Percentiles rank a stretch among this genome's conserved stretches.
Conservation (phyloP, 2,888 invertebrate species). For the Onchidella celtica region DNA sequence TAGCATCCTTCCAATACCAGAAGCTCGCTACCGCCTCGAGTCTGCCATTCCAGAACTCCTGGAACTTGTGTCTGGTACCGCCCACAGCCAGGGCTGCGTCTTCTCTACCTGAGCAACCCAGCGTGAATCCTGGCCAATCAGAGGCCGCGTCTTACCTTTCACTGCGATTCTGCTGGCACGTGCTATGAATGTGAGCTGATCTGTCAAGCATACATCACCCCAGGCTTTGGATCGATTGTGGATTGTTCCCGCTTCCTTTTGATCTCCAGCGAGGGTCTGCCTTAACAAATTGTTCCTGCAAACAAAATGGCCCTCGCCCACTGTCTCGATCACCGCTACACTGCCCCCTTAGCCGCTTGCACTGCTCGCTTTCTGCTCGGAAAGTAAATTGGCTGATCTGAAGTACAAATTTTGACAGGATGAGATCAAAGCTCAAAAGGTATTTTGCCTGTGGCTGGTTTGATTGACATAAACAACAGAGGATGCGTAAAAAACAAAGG, state of each 20-base stretch:
- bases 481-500: not conserved
- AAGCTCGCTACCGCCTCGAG: constrained; percentile 38
- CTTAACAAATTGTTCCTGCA: constrained; percentile 1
- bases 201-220: constrained; percentile 6
- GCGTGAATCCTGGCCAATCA: constrained; percentile 19
- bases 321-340: constrained; percentile 1
- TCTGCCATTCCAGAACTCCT: constrained; percentile 43
- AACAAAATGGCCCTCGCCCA: constrained; percentile 14
- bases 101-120: not conserved
- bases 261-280: constrained; percentile 22
- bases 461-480: constrained; percentile 33
- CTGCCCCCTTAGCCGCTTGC: constrained; percentile 11
- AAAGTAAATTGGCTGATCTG: constrained; percentile 43
- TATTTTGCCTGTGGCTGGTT: constrained; percentile 21
- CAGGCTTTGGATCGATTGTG: constrained; percentile 31
- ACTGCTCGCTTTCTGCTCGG: not conserved
- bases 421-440: constrained; percentile 44
- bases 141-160: not conserved
- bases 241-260: constrained; percentile 27
- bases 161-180: constrained; percentile 31
- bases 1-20: constrained; percentile 47
- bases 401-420: constrained; percentile 32
- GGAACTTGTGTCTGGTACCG: constrained; percentile 33
- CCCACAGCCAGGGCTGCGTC: constrained; percentile 3
- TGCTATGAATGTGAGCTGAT: constrained; percentile 35